Conservation (phyloP, 2,113 vertebrate species). For the Saccopteryx bilineata region DNA sequence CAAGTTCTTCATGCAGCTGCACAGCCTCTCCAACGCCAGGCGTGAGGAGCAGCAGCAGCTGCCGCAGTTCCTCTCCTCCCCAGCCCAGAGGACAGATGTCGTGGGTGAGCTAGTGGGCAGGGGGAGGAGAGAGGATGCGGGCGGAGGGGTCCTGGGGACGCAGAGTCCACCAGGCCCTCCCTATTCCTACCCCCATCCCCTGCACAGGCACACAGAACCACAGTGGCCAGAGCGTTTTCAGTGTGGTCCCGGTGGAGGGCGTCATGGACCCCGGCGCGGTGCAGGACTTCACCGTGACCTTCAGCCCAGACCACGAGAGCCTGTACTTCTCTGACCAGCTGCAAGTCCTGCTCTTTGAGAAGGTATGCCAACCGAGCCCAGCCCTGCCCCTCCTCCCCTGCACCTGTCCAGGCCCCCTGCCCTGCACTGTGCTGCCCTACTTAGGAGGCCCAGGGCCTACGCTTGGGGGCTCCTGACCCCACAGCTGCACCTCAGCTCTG, state of each 20-base stretch:
- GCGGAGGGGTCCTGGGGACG: rapidly evolving
- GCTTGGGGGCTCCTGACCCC: neutral
- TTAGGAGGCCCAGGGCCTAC: rapidly evolving
- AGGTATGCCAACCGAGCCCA: constrained; percentile 81
- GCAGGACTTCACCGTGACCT: constrained; percentile 91
- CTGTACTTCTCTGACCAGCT: constrained; percentile 92
- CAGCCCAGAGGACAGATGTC: constrained; percentile 71
- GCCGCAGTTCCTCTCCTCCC: constrained; percentile 81
- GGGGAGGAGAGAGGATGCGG: rapidly evolving
- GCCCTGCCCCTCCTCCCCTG: too few species aligned
- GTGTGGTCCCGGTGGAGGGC: constrained; percentile 89
- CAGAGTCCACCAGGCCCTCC: rapidly evolving
- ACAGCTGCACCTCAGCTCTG: too few species aligned
- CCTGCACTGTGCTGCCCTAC: too few species aligned
- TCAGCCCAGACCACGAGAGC: constrained; percentile 94
- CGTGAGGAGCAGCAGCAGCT: constrained; percentile 82
- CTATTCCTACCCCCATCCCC: neutral
- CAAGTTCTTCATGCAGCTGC: constrained; percentile 88
- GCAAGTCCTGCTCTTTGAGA: constrained; percentile 90
- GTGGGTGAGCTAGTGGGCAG: constrained; percentile 88
- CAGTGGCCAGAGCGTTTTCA: constrained; percentile 93
- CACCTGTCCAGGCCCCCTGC: neutral
- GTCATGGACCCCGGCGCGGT: constrained; percentile 87
- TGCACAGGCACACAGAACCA: constrained; percentile 93
- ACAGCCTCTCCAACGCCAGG: constrained; percentile 85